A percentile compares a stretch with the other conserved stretches of the same genome.
phyloP scores from a whole-genome alignment of 23 tunicate species.

The Botrylloides violaceus region DNA sequence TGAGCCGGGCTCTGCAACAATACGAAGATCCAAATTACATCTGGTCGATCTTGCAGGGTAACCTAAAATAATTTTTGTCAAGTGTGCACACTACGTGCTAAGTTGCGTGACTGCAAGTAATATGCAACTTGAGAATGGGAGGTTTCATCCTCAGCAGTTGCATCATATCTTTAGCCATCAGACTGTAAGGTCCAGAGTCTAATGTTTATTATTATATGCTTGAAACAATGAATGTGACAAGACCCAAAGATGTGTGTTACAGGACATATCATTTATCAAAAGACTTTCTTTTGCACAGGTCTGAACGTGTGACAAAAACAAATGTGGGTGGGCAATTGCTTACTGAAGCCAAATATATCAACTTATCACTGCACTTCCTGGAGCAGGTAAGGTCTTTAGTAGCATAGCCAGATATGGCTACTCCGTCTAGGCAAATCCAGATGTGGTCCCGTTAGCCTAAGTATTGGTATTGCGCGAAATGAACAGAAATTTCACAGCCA shows the following conservation, averaged over 20 bases:
- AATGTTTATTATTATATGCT: too few relatives aligned
- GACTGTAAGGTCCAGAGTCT: too few relatives aligned
- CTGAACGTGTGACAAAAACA: slow-evolving; percentile 88
- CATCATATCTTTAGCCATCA: too few relatives aligned
- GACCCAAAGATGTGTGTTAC: neutral
- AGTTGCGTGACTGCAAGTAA: too few relatives aligned
- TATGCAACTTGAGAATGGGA: too few relatives aligned
- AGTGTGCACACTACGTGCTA: too few relatives aligned
- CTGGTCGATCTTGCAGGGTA: slow-evolving; percentile 96
- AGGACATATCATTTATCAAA: neutral
- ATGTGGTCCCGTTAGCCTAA: neutral
- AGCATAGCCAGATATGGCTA: neutral
- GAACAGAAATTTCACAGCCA: too few relatives aligned
- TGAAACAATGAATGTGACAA: neutral
- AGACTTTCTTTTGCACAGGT: slow-evolving; percentile 20
- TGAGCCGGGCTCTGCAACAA: slow-evolving; percentile 88
- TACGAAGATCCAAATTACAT: slow-evolving; percentile 86
- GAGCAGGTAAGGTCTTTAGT: slow-evolving; percentile 54
- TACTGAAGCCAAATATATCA: slow-evolving; percentile 92
- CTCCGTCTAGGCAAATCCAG: too few relatives aligned
- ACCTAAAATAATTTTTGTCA: too few relatives aligned
- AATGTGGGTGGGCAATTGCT: slow-evolving; percentile 80
- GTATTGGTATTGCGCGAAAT: neutral
- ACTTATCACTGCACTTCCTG: slow-evolving; percentile 83
- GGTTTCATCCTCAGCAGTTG: too few relatives aligned